These are phyloP conservation scores for Rhabdornis inornatus DNA, from an alignment of 2,113 vertebrate species.

Conservation along the genomic window DNA sequence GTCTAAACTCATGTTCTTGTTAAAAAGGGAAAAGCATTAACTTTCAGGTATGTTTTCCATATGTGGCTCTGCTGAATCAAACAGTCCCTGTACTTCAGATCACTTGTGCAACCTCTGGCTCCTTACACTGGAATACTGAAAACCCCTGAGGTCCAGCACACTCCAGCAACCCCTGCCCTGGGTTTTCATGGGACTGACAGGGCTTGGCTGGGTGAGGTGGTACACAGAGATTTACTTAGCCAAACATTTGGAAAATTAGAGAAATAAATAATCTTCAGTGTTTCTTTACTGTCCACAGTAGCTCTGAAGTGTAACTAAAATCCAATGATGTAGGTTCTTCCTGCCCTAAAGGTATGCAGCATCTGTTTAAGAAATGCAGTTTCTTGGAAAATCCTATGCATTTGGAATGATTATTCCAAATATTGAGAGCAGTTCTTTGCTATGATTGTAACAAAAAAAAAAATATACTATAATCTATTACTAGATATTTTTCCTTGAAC, in stretches of 20 bases:
- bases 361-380: neutral
- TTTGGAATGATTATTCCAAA: neutral
- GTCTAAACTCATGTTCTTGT: neutral
- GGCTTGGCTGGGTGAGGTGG: neutral
- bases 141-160: accelerated
- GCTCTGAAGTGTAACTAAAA: neutral
- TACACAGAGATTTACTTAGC: neutral
- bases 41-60: neutral
- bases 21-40: neutral
- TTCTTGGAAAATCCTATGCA: neutral
- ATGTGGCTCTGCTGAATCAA: neutral
- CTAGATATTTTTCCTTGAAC: neutral
- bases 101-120: neutral
- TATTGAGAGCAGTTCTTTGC: neutral
- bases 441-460: neutral
- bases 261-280: neutral
- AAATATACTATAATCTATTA: neutral
- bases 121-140: neutral
- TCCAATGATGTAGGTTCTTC: neutral
- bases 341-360: neutral
- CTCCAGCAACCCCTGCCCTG: neutral
- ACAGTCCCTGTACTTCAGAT: neutral
- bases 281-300: neutral
- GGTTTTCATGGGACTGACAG: neutral
- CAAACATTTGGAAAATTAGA: neutral